Conservation (phyloP, 1,140 invertebrate genomes). For the Berghia stephanieae region DNA sequence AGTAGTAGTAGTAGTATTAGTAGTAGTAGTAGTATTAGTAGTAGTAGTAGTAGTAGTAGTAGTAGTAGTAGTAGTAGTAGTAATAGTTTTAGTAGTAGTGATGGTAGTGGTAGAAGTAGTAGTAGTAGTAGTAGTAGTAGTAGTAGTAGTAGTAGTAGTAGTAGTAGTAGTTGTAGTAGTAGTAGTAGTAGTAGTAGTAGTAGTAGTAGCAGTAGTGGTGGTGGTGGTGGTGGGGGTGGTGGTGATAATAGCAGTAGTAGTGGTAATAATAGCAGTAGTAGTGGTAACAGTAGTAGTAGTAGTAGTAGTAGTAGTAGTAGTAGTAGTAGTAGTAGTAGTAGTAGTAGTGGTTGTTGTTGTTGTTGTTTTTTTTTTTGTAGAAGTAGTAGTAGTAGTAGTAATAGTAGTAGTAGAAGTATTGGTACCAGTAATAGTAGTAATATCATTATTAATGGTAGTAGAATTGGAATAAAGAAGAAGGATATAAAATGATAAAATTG, state of each 20-base stretch:
- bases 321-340: constrained; percentile 19
- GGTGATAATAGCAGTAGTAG: constrained; percentile 12
- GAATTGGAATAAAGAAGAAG: too few relatives aligned
- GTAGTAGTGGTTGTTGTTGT: neutral
- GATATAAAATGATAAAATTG: too few relatives aligned
- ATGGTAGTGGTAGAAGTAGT: too few relatives aligned
- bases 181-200: constrained; percentile 23
- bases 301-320: constrained; percentile 22
- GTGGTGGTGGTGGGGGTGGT: too few relatives aligned
- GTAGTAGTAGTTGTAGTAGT: constrained; percentile 11
- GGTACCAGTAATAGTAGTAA: constrained; percentile 12
- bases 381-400: constrained; percentile 17
- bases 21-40: too few relatives aligned
- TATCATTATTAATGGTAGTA: constrained; percentile 5
- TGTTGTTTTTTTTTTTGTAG: constrained; percentile 8
- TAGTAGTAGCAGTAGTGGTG: neutral
- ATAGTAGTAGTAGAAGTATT: neutral
- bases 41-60: too few relatives aligned
- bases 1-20: too few relatives aligned
- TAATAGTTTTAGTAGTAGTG: too few relatives aligned
- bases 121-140: constrained; percentile 14
- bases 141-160: constrained; percentile 8
- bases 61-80: too few relatives aligned
- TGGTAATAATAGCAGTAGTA: constrained; percentile 13
- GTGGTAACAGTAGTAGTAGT: constrained; percentile 15